A percentile compares a stretch with the other conserved stretches of the same genome.
These are phyloP conservation scores for Thunnus thynnus DNA, from an alignment of 2,113 vertebrate species.

Conservation along the genomic window DNA sequence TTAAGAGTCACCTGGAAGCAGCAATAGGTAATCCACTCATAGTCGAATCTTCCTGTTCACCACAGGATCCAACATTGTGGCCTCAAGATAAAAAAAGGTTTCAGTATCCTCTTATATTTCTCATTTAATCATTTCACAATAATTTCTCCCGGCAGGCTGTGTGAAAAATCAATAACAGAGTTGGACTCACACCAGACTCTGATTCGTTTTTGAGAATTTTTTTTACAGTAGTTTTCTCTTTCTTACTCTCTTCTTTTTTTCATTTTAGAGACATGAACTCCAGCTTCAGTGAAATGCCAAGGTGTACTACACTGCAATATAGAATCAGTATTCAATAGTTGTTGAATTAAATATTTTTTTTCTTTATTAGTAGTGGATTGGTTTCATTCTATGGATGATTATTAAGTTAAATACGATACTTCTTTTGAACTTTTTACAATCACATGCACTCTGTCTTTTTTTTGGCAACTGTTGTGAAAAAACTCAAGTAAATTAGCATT, in stretches of 20 bases:
- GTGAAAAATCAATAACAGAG: slow-evolving; percentile 48
- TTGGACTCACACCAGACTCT: slow-evolving; percentile 26
- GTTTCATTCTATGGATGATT: neutral
- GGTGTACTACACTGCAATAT: neutral
- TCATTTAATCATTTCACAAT: slow-evolving; percentile 50
- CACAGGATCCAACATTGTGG: neutral
- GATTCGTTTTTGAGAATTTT: slow-evolving; percentile 1
- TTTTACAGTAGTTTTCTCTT: neutral
- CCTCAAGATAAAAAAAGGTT: slow-evolving; percentile 26
- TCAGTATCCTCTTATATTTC: slow-evolving; percentile 36
- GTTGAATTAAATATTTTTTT: neutral
- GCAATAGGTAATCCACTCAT: neutral
- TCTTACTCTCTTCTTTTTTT: neutral
- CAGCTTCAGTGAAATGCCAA: neutral
- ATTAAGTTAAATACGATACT: neutral
- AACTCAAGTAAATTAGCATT: neutral
- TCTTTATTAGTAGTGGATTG: neutral
- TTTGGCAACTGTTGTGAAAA: neutral
- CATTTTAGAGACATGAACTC: neutral
- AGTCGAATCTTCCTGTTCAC: neutral
- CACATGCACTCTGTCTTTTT: neutral
- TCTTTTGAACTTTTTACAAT: neutral
- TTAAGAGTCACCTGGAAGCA: neutral
- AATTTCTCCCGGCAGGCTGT: slow-evolving; percentile 33
- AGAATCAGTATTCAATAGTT: neutral